Evolutionary conservation across 1,140 invertebrate species (phyloP), one percentile per base, ranked within the genome.

Genomic region (Colletes gigas): DNA sequence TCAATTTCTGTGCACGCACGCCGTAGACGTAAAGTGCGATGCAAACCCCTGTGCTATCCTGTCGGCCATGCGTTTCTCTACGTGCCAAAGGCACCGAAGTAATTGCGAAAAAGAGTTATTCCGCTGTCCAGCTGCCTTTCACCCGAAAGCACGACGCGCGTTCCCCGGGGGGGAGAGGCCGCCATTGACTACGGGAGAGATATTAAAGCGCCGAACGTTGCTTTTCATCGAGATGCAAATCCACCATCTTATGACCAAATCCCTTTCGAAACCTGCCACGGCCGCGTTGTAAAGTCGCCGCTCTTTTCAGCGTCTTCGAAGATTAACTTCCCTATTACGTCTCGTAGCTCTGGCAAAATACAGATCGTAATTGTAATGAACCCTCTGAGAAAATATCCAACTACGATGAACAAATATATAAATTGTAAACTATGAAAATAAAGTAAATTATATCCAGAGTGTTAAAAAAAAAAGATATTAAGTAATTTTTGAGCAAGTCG

Each of bases 61-160:
- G 71, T 62, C 52, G 62, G 39, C 52, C 52, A 68, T 5, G 47
- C 77, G 47, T 80, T 80, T 63, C 77, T 19, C 14, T 21, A 21
- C 63, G 39, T 60, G 52, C 41, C 72, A 77, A 84, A 85, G 72
- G 83, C 68, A 60, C 50, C 72, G 50, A 62, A 63, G 78, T 85
- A 85, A 85, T 85, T 84, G 82, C 82, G 83, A 81, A 77, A 84
- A 84, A 84, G 83, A 84, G 78, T 81, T 85, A 85, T 84, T 84
- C 83, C 72, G 62, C 72, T 80, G 83, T 65, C 57, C 83, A 68
- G 57, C 47, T 71, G 68, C 71, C 78, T 85, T 84, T 85, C 71
- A 81, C 68, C 50, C 83, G 59, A 84, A 84, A 85, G 78, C 78
- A 30, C 19, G 62, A 8, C 41, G 17, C 41, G 17, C 57, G 71